Percentiles rank a stretch among this genome's conserved stretches.
Evolutionary conservation across 2,888 invertebrate genomes (phyloP).

Genomic region (Vanessa cardui): DNA sequence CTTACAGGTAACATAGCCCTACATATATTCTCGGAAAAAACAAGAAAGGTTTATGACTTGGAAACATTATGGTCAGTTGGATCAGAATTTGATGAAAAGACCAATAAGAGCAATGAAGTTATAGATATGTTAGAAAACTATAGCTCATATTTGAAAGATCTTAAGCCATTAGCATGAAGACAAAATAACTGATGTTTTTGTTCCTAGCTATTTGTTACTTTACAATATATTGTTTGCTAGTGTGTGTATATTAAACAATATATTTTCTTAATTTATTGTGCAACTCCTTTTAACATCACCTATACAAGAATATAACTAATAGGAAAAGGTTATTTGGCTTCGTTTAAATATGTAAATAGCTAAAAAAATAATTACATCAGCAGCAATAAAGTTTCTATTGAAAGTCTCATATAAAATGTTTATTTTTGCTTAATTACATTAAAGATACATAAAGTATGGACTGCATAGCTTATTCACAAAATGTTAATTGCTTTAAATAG

Average conservation of each 20-base stretch:
- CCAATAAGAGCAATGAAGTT: slow-evolving; percentile 84
- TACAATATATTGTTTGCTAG: background rate
- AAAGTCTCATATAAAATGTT: slow-evolving; percentile 83
- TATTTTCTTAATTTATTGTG: no score
- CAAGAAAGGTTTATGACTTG: slow-evolving; percentile 90
- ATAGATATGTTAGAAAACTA: slow-evolving; percentile 86
- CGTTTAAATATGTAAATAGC: background rate
- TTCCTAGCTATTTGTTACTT: background rate
- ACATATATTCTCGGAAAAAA: slow-evolving; percentile 90
- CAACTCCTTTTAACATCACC: no score
- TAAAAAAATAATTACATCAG: background rate
- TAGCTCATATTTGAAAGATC: slow-evolving; percentile 84
- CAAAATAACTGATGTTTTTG: background rate
- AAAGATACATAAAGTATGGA: slow-evolving; percentile 74
- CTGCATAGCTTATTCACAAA: slow-evolving; percentile 70
- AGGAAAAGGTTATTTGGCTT: no score
- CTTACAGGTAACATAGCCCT: slow-evolving; percentile 94
- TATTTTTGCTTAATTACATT: slow-evolving; percentile 78
- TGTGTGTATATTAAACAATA: no score
- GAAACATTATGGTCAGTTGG: slow-evolving; percentile 97
- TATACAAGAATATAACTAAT: no score
- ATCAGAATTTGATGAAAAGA: slow-evolving; percentile 88
- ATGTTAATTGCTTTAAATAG: slow-evolving; percentile 58
- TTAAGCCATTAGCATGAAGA: slow-evolving; percentile 81
- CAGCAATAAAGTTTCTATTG: slow-evolving; percentile 49